These are phyloP conservation scores for Scaptomyza flava DNA, from an alignment of 2,888 invertebrate species.

Conservation along the genomic window DNA sequence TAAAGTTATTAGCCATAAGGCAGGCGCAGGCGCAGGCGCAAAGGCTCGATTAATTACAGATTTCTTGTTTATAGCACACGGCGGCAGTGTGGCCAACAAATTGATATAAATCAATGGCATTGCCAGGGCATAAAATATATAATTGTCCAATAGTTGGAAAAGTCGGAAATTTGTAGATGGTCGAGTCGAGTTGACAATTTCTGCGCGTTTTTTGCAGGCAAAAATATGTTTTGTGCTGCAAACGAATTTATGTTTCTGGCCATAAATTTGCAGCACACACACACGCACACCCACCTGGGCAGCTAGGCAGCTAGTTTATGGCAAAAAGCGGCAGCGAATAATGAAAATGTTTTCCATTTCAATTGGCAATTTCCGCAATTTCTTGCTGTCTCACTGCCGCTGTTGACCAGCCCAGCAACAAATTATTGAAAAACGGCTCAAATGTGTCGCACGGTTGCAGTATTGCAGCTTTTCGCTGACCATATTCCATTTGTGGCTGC, in stretches of 20 bases:
- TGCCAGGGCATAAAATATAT: constrained; percentile 46
- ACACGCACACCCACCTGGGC: constrained; percentile 63
- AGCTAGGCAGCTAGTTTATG: constrained; percentile 63
- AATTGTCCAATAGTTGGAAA: constrained; percentile 32
- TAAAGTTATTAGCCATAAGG: constrained; percentile 39
- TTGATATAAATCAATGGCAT: constrained; percentile 75
- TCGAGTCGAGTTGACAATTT: constrained; percentile 64
- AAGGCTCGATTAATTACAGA: constrained; percentile 56
- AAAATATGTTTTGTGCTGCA: constrained; percentile 60
- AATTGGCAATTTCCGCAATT: constrained; percentile 81
- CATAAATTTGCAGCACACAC: constrained; percentile 45
- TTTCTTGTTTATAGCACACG: constrained; percentile 61
- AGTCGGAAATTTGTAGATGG: constrained; percentile 41
- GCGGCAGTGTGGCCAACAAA: constrained; percentile 32
- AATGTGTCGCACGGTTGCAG: constrained; percentile 58
- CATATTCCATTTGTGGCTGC: constrained; percentile 4
- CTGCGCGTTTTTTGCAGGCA: constrained; percentile 43
- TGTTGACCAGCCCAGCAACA: constrained; percentile 35
- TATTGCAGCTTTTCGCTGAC: constrained; percentile 9
- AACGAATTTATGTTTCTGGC: constrained; percentile 51
- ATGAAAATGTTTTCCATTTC: constrained; percentile 82
- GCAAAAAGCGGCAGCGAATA: constrained; percentile 61
- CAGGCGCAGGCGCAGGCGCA: constrained; percentile 18
- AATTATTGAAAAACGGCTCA: constrained; percentile 70
- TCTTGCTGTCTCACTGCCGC: constrained; percentile 41